phyloP scores from a whole-genome alignment of 2,888 invertebrate genomes.

The Dasysyrphus tricinctus region DNA sequence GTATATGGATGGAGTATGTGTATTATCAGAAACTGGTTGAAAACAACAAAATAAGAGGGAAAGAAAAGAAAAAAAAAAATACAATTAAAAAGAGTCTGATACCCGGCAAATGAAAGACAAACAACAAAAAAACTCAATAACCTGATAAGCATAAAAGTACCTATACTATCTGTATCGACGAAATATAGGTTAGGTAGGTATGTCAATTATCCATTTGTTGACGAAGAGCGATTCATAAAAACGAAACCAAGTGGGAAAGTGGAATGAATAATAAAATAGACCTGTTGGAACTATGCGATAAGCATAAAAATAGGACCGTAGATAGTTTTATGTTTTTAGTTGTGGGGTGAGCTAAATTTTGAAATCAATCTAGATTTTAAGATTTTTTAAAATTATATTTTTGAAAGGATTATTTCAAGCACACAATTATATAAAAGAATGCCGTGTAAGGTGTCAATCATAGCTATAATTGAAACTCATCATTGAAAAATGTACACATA shows the following conservation, averaged over 20 bases:
- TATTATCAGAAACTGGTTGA: conserved; percentile 56
- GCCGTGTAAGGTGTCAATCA: too few relatives aligned
- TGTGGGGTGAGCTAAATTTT: neutral
- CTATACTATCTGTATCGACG: conserved; percentile 24
- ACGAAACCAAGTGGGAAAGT: conserved; percentile 11
- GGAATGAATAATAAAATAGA: neutral
- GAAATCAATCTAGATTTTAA: too few relatives aligned
- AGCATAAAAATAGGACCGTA: neutral
- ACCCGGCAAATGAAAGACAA: conserved; percentile 19
- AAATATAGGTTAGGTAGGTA: conserved; percentile 19
- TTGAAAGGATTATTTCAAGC: too few relatives aligned
- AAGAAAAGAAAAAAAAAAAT: neutral
- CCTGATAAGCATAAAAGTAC: conserved; percentile 50
- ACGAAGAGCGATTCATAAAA: conserved; percentile 26
- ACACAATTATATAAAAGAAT: too few relatives aligned
- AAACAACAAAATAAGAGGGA: conserved; percentile 18
- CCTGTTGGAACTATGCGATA: neutral
- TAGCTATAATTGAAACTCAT: too few relatives aligned
- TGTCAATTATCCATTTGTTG: conserved; percentile 15
- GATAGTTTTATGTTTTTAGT: neutral
- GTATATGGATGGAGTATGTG: conserved; percentile 19
- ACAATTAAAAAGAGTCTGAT: conserved; percentile 15
- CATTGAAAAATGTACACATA: too few relatives aligned
- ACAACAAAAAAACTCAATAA: conserved; percentile 35
- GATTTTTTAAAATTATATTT: too few relatives aligned